These are phyloP conservation scores for Nomada fucata DNA, from an alignment of 2,888 invertebrate species.

Conservation along the genomic window DNA sequence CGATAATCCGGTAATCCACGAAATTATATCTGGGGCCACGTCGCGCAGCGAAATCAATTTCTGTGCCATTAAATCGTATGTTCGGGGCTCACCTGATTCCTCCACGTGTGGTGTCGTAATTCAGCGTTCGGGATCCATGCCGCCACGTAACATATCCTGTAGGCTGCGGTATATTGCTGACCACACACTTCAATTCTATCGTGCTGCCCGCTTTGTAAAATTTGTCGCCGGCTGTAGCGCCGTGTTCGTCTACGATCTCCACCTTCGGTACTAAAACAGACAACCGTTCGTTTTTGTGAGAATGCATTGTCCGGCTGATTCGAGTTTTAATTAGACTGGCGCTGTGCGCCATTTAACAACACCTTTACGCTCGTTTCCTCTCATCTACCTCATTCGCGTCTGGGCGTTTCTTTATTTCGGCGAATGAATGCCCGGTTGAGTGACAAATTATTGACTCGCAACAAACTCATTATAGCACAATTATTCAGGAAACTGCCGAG, in stretches of 20 bases:
- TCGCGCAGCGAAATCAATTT: constrained; percentile 43
- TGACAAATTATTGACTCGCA: no score
- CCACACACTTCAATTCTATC: constrained; percentile 92
- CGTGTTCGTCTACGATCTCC: constrained; percentile 92
- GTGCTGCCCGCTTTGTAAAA: constrained; percentile 93
- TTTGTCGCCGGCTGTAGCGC: constrained; percentile 90
- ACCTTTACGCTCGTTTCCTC: background rate
- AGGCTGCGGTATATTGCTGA: constrained; percentile 92
- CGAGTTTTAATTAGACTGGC: background rate
- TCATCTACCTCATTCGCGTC: no score
- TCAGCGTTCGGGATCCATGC: constrained; percentile 90
- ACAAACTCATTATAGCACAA: no score
- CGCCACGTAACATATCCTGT: constrained; percentile 92
- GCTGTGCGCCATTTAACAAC: background rate
- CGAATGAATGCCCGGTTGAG: no score
- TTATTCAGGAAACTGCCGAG: no score
- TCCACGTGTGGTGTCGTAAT: constrained; percentile 92
- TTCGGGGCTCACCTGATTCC: constrained; percentile 89
- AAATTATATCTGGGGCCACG: constrained; percentile 31
- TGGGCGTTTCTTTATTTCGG: no score
- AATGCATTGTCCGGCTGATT: background rate
- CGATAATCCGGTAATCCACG: constrained; percentile 26
- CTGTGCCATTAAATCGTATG: constrained; percentile 51
- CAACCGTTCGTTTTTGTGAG: constrained; percentile 28
- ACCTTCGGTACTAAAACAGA: constrained; percentile 90